Percentiles rank a stretch among this genome's conserved stretches.
Evolutionary conservation across 2,113 vertebrate genomes (phyloP).

Genomic region (Bufo gargarizans): DNA sequence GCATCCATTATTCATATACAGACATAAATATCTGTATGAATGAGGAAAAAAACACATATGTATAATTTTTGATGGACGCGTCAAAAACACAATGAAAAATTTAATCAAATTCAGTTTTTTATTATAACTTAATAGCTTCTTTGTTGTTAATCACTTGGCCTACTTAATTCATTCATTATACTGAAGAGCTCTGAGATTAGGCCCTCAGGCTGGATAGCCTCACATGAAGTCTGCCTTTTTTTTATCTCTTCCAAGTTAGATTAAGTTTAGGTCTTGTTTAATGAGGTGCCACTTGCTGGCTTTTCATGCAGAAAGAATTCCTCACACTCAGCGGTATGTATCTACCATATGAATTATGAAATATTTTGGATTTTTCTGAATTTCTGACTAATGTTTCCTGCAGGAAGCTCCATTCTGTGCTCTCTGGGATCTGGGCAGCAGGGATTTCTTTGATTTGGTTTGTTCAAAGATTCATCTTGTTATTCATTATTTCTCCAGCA

Average conservation of each 20-base stretch:
- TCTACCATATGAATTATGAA: slow-evolving; percentile 77
- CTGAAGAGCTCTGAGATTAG: slow-evolving; percentile 75
- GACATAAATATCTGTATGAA: background rate
- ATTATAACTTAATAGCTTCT: slow-evolving; percentile 68
- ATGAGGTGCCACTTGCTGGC: slow-evolving; percentile 78
- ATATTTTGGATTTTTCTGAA: slow-evolving; percentile 68
- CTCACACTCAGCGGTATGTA: slow-evolving; percentile 72
- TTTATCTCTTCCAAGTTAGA: slow-evolving; percentile 77
- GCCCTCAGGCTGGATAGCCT: slow-evolving; percentile 73
- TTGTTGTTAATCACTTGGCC: slow-evolving; percentile 79
- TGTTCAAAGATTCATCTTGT: slow-evolving; percentile 63
- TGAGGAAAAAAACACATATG: background rate
- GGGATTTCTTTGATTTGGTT: slow-evolving; percentile 71
- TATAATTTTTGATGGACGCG: slow-evolving; percentile 62
- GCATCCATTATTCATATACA: background rate
- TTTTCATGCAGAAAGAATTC: slow-evolving; percentile 75
- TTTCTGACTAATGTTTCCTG: slow-evolving; percentile 70
- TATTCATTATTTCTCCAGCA: slow-evolving; percentile 66
- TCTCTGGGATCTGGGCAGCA: slow-evolving; percentile 67
- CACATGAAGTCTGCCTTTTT: slow-evolving; percentile 73
- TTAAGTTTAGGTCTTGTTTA: slow-evolving; percentile 80
- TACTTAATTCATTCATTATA: slow-evolving; percentile 78
- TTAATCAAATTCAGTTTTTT: slow-evolving; percentile 69
- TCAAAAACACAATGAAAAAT: slow-evolving; percentile 63
- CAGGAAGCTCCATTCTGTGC: slow-evolving; percentile 75